Base-by-base conservation (phyloP, 1,140 invertebrate species). In the Panonychus citri region DNA sequence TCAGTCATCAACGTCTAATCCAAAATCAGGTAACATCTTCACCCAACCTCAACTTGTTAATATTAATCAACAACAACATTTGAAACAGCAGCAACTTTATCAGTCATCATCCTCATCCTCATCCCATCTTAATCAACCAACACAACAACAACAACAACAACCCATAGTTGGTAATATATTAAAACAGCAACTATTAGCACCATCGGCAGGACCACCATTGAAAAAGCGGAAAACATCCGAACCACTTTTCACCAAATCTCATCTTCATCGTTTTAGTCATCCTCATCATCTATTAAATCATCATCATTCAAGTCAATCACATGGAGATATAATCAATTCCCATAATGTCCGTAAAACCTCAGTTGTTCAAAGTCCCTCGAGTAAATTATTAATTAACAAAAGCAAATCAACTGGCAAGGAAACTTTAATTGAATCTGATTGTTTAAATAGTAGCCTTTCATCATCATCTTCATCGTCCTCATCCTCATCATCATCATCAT, bases 141-240 rank as follows among this genome's bases (percentile, higher is more conserved):
- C 21, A 15, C 56, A 27, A 25, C 27, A 10, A 42, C 37, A 40
- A 43, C 54, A 43, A 46, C 34, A 28, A 37, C 40, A 42, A n/a
- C 24, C 53, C 25, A 42, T 30, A 21, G 40, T 60, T 17, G 61
- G 61, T 17, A 56, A 48, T 40, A 64, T 64, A 51, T 60, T 65
- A 24, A 64, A 64, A 52, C 60, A 62, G 24, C 62, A 64, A 24
- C 50, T 65, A 24, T 56, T 63, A 7, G 51, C 57, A 13, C 55
- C 57, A 10, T 40, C 28, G 37, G 53, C 7, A n/a, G 46, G 54
- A 21, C 27, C 28, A 10, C 63, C 62, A 24, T 56, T 61, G 7
- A 67, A 66, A 40, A 66, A 63, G 43, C 57, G 65, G 43, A 67
- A 65, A 59, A 58, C 64, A 17, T 65, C 66, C 0, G 65, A 66